Base-by-base conservation (phyloP, 2,797 vertebrate genomes). In the Hippocampus kuda region DNA sequence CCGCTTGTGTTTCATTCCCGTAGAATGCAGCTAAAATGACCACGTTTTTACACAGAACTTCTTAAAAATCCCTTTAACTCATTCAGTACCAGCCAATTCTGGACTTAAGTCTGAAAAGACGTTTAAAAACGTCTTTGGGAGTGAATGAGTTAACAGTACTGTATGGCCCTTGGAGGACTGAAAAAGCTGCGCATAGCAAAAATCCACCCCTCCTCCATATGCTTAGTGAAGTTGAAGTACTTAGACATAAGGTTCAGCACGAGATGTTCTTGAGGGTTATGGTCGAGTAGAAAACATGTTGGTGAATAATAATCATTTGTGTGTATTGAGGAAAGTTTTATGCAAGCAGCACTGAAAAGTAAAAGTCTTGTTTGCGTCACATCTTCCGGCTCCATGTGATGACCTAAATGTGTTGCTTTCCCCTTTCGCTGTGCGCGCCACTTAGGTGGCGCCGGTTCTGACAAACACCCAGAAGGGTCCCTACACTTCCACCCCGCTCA, bases 381-480 rank as follows among this genome's bases (percentile, higher is more conserved):
- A 24, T 65, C 63, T 46, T 42, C 42, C 63, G 24, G 13, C 42
- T 6, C 56, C 57, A 34, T 18, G 30, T 54, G 13, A 53, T 68
- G 3, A 62, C 27, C 41, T 77, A n/a, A 73, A 71, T 76, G 16
- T 72, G 38, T 72, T 1, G 0, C 22, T 30, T 5, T 54, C 61
- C 27, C 24, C 4, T 26, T 44, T 48, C 12, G 5, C 42, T 41
- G 13, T 65, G 0, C 70, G 7, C 53, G 38, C 44, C 63, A 61
- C 64, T 70, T 66, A 88, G 87, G 79, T 75, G 70, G 70, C 67
- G 3, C 65, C 82, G 70, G 72, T 75, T 24, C 51, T 80, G 68
- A 57, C 79, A 16, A 87, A 84, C 73, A 89, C 93, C 79, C 91
- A 91, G 86, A 98, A 98, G 90, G 88, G 90, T 76, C 83, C 89